Conservation (phyloP, 53 echinoderm and acorn worm species). For the Paracentrotus lividus region DNA sequence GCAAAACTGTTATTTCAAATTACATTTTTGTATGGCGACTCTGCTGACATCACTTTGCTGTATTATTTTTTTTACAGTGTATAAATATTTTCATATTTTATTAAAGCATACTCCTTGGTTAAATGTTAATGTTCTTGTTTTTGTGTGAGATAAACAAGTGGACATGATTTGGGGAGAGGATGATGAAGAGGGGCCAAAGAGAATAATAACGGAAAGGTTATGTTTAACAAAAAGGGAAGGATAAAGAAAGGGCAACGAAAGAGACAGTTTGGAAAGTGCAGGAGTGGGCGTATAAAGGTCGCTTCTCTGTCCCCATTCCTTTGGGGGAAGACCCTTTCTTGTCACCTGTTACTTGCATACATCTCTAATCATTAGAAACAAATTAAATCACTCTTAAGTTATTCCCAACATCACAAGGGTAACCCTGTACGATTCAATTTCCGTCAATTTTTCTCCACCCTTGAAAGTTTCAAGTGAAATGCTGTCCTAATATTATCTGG, state of each 20-base stretch:
- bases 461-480: not conserved
- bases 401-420: not conserved
- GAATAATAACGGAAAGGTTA: not conserved
- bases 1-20: no score
- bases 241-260: not conserved
- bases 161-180: not conserved
- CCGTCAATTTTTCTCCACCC: slow-evolving; percentile 12
- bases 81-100: no score
- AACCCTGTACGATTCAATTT: slow-evolving; percentile 11
- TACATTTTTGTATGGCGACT: no score
- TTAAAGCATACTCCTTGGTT: no score
- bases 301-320: not conserved
- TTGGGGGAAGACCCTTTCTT: slow-evolving; percentile 18
- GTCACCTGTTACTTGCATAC: not conserved
- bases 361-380: not conserved
- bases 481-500: not conserved
- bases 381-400: not conserved
- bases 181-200: not conserved
- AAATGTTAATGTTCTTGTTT: no score
- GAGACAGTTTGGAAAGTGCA: not conserved
- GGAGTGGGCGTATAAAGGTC: slow-evolving; percentile 5
- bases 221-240: not conserved
- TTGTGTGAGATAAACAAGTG: not conserved
- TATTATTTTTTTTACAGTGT: no score
- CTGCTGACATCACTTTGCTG: no score